Conservation (phyloP, 1,140 invertebrate species). For the Phymorhynchus buccinoides region DNA sequence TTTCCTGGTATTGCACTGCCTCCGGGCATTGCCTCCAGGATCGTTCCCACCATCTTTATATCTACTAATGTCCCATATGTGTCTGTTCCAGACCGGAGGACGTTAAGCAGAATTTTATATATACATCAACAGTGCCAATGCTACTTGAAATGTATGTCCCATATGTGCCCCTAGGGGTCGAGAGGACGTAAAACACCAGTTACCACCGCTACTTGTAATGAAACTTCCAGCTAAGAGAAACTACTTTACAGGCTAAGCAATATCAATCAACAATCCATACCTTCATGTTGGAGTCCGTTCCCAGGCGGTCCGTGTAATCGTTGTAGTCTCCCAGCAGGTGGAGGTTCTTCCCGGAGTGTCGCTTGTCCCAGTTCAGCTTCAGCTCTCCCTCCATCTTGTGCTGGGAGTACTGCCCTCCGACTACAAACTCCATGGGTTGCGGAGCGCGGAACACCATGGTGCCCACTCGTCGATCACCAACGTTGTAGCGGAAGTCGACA, state of each 20-base stretch:
- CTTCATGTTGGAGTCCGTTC: constrained; percentile 25
- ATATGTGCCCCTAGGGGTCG: too few relatives aligned
- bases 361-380: constrained; percentile 60
- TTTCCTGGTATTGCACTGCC: too few relatives aligned
- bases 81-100: too few relatives aligned
- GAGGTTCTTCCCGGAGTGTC: constrained; percentile 48
- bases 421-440: constrained; percentile 52
- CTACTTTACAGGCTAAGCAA: neutral
- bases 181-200: too few relatives aligned
- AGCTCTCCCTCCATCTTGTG: constrained; percentile 49
- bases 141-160: too few relatives aligned
- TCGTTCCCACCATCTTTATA: too few relatives aligned
- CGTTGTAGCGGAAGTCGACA: constrained; percentile 45
- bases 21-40: too few relatives aligned
- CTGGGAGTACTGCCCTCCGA: constrained; percentile 40
- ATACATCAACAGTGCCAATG: too few relatives aligned
- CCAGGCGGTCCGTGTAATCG: constrained; percentile 30
- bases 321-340: constrained; percentile 41
- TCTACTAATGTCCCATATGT: too few relatives aligned
- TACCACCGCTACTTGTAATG: too few relatives aligned
- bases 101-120: too few relatives aligned
- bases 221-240: neutral
- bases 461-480: constrained; percentile 41
- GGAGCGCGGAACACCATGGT: constrained; percentile 50
- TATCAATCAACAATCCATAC: neutral